Conservation (phyloP, 2,888 invertebrate genomes). For the Cyrtodaria siliqua region DNA sequence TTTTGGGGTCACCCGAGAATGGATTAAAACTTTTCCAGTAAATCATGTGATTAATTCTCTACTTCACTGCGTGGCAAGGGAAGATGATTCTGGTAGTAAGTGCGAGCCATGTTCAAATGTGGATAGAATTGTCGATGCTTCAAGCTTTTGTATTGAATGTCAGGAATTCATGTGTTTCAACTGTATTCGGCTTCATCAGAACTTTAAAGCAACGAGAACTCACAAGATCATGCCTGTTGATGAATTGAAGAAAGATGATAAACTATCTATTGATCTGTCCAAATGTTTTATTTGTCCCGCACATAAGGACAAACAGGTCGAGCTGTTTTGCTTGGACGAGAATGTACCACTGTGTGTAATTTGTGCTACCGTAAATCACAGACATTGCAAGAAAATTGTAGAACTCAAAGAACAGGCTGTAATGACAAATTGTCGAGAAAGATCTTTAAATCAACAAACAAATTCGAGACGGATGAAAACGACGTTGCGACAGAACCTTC, state of each 20-base stretch:
- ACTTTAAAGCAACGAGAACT: slow-evolving; percentile 5
- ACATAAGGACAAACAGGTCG: slow-evolving; percentile 13
- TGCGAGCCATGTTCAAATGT: no score
- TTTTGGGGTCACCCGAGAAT: not conserved
- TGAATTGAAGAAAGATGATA: slow-evolving; percentile 9
- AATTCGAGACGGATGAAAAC: slow-evolving; percentile 4
- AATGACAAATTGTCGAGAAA: not conserved
- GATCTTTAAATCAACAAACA: not conserved
- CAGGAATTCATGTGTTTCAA: slow-evolving; percentile 5
- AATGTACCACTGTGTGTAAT: slow-evolving; percentile 5
- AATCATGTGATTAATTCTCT: slow-evolving; percentile 12
- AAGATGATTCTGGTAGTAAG: not conserved
- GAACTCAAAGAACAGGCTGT: not conserved
- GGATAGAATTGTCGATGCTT: not conserved
- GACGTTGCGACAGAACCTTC: not conserved
- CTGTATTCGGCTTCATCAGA: not conserved
- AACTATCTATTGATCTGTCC: slow-evolving; percentile 1
- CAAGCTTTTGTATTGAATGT: slow-evolving; percentile 9
- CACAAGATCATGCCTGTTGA: slow-evolving; percentile 1
- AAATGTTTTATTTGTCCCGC: slow-evolving; percentile 7
- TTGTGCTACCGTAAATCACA: slow-evolving; percentile 9
- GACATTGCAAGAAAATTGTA: slow-evolving; percentile 9
- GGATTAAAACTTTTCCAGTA: slow-evolving; percentile 9
- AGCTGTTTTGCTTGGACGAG: slow-evolving; percentile 15
- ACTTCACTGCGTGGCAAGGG: not conserved